phyloP scores from a whole-genome alignment of 2,888 invertebrate species.

The Epistrophella euchroma region DNA sequence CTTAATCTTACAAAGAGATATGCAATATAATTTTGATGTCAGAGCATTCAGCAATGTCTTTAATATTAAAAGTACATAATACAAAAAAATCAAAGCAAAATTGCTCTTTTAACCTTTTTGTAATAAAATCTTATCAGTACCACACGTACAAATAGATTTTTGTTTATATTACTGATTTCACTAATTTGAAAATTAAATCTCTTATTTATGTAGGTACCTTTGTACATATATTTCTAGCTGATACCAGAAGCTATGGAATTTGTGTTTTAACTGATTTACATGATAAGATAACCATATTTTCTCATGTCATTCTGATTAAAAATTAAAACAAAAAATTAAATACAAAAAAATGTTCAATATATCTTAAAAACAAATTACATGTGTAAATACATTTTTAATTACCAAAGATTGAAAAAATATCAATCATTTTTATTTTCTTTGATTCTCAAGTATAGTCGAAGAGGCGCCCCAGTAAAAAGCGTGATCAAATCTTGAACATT shows the following conservation, averaged over 20 bases:
- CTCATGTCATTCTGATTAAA: slow-evolving; percentile 22
- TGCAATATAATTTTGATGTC: no score
- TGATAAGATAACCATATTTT: slow-evolving; percentile 27
- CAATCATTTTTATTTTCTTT: slow-evolving; percentile 41
- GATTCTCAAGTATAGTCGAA: slow-evolving; percentile 57
- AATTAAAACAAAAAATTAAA: background rate
- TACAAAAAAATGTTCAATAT: background rate
- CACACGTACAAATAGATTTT: background rate
- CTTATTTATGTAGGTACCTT: background rate
- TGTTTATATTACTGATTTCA: background rate
- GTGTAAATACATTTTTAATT: slow-evolving; percentile 37
- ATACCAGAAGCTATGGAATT: slow-evolving; percentile 10
- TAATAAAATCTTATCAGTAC: background rate
- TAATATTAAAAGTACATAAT: no score
- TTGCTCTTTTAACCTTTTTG: background rate
- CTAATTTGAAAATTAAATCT: background rate
- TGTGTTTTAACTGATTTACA: background rate
- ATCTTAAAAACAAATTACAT: slow-evolving; percentile 24
- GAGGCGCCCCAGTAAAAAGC: slow-evolving; percentile 31
- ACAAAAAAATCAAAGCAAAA: no score
- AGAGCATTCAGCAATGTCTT: no score
- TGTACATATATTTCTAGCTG: background rate
- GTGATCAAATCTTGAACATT: slow-evolving; percentile 42
- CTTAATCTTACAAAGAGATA: no score
- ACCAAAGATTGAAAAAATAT: slow-evolving; percentile 52